These are phyloP conservation scores for Musca vetustissima DNA, from an alignment of 1,140 invertebrate genomes.

Conservation along the genomic window DNA sequence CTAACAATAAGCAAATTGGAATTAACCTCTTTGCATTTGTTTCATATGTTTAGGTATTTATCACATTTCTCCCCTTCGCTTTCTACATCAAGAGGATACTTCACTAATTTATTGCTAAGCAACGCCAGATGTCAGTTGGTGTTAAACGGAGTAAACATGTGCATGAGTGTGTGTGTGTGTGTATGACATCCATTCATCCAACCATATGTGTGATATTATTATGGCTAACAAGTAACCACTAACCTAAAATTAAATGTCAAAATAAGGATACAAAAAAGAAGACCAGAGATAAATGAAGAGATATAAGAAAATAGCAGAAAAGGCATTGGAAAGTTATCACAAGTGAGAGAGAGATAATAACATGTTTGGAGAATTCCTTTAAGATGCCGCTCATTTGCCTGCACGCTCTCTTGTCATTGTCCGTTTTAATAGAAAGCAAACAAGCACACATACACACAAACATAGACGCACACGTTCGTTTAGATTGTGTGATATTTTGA, in stretches of 20 bases:
- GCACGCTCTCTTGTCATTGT: neutral
- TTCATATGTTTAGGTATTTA: too few relatives aligned
- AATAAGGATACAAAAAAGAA: neutral
- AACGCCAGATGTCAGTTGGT: constrained; percentile 8
- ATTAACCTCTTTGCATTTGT: too few relatives aligned
- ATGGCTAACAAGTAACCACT: neutral
- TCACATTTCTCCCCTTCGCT: too few relatives aligned
- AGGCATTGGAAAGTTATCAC: constrained; percentile 1
- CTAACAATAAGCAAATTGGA: too few relatives aligned
- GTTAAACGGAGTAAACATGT: too few relatives aligned
- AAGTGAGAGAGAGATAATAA: too few relatives aligned
- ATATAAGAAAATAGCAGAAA: neutral
- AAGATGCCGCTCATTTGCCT: too few relatives aligned
- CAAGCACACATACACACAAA: neutral
- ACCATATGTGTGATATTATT: constrained; percentile 8
- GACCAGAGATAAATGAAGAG: neutral
- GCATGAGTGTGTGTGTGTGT: too few relatives aligned
- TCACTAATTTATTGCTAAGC: constrained; percentile 10
- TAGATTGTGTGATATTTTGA: neutral
- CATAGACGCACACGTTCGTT: neutral
- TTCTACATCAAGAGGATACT: too few relatives aligned
- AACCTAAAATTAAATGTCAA: constrained; percentile 16
- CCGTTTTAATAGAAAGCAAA: neutral
- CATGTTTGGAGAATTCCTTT: too few relatives aligned
- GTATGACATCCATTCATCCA: too few relatives aligned